Conservation (phyloP, 2,113 vertebrate genomes). For the Xiphias gladius region DNA sequence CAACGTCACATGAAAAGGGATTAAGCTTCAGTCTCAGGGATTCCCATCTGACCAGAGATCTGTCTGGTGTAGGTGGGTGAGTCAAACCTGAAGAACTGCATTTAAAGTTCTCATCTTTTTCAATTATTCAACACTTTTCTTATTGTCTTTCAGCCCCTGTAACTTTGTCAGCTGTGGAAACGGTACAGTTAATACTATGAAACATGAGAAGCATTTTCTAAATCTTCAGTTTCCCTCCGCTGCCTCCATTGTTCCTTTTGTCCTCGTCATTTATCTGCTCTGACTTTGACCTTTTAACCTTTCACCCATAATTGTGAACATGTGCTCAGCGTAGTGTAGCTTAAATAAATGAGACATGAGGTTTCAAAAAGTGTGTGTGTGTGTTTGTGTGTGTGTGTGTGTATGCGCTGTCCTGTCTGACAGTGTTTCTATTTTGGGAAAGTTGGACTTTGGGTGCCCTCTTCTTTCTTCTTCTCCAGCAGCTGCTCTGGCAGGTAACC, state of each 20-base stretch:
- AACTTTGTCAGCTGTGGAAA: too few species aligned
- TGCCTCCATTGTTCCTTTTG: background rate
- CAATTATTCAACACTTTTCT: too few species aligned
- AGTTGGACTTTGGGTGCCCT: conserved; percentile 41
- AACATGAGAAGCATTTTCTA: background rate
- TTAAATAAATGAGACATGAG: background rate
- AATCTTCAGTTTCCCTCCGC: background rate
- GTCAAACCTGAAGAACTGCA: too few species aligned
- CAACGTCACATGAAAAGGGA: background rate
- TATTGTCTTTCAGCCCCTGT: too few species aligned
- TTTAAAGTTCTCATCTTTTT: too few species aligned
- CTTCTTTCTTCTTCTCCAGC: conserved; percentile 6
- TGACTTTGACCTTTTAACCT: background rate
- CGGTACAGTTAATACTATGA: background rate
- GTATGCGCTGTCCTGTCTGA: background rate
- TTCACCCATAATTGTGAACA: background rate
- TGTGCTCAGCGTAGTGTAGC: background rate
- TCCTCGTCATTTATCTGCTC: background rate
- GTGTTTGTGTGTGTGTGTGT: background rate
- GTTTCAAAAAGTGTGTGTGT: background rate
- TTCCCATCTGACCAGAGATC: background rate
- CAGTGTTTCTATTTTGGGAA: conserved; percentile 46
- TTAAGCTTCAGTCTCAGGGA: background rate
- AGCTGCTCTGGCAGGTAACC: conserved; percentile 55
- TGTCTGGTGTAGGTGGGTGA: background rate